Conservation (phyloP, 2,797 vertebrate genomes). For the Sebastes hubbsi region DNA sequence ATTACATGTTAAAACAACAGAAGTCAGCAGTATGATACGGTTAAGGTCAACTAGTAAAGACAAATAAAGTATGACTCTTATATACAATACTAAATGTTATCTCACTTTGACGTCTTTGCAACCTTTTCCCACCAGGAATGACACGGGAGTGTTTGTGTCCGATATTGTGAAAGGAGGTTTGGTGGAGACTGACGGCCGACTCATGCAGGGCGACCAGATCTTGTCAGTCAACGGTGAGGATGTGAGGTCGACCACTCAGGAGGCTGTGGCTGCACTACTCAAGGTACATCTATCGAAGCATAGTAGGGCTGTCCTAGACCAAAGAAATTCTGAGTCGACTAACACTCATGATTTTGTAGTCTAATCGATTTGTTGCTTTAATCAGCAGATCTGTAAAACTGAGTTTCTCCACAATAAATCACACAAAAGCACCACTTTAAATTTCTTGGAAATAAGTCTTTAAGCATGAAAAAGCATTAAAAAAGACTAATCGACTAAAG, state of each 20-base stretch:
- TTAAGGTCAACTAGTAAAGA: neutral
- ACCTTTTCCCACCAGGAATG: slow-evolving; percentile 84
- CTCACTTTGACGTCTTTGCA: neutral
- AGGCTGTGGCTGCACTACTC: slow-evolving; percentile 92
- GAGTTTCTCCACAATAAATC: too few relatives aligned
- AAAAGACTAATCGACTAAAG: too few relatives aligned
- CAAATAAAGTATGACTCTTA: neutral
- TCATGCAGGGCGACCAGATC: slow-evolving; percentile 97
- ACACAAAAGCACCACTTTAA: too few relatives aligned
- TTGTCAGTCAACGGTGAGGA: slow-evolving; percentile 93
- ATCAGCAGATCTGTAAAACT: too few relatives aligned
- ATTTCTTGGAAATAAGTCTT: too few relatives aligned
- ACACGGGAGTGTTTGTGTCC: slow-evolving; percentile 95
- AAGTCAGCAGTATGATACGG: neutral
- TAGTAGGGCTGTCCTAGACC: too few relatives aligned
- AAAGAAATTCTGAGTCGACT: too few relatives aligned
- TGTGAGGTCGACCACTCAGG: slow-evolving; percentile 92
- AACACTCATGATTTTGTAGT: too few relatives aligned
- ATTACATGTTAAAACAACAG: neutral
- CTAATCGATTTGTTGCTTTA: too few relatives aligned
- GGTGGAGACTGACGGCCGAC: slow-evolving; percentile 88
- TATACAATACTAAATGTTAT: neutral
- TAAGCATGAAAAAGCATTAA: too few relatives aligned
- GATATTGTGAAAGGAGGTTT: slow-evolving; percentile 96
- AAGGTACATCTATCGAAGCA: slow-evolving; percentile 81